Conservation (phyloP, 2,797 vertebrate species). For the Bradypodion pumilum region DNA sequence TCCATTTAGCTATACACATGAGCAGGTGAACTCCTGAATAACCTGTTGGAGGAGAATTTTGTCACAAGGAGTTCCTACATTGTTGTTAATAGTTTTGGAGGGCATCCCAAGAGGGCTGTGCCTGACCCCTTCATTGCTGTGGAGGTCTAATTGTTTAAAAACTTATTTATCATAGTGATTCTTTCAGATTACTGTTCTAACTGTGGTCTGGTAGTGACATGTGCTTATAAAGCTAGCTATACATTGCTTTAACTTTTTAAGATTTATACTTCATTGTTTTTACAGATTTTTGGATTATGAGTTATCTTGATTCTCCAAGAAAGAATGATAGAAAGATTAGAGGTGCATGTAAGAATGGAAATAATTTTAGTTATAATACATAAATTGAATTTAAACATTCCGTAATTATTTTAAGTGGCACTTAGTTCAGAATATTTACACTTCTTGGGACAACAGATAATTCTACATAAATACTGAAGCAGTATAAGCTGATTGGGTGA, state of each 20-base stretch:
- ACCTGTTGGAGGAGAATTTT: neutral
- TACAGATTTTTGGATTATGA: neutral
- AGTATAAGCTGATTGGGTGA: slow-evolving; percentile 5
- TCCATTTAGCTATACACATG: too few species aligned
- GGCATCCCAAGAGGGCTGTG: neutral
- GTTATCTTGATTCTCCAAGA: neutral
- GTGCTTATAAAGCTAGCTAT: neutral
- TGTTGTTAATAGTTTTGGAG: neutral
- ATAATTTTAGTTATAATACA: neutral
- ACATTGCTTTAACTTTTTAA: neutral
- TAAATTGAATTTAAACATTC: neutral
- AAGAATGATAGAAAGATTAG: neutral
- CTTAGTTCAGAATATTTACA: neutral
- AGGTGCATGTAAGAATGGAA: neutral
- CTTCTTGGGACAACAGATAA: neutral
- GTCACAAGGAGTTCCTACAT: neutral
- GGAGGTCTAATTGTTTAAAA: too few species aligned
- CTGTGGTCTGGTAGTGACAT: too few species aligned
- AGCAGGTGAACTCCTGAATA: too few species aligned
- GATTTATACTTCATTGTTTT: neutral
- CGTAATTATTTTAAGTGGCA: neutral
- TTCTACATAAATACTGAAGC: neutral
- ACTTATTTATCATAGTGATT: too few species aligned
- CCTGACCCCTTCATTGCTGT: too few species aligned
- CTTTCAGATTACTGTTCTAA: too few species aligned